Evolutionary conservation across 2,888 invertebrate species (phyloP).

Genomic region (Cryptus armator): DNA sequence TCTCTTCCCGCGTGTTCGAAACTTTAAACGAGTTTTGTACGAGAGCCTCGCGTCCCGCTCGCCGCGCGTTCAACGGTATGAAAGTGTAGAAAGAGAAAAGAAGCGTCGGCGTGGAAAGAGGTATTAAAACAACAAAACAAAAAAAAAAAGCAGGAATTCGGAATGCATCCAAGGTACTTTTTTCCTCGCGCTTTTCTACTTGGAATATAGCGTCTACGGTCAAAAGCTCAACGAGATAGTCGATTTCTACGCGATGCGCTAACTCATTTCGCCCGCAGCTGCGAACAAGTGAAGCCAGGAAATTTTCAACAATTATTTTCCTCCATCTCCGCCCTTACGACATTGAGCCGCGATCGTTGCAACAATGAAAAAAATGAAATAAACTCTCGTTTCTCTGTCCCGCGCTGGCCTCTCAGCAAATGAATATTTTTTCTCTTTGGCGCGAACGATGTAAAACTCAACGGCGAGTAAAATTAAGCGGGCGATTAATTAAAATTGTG

Average conservation of each 20-base stretch:
- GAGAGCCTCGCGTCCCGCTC: constrained; percentile 40
- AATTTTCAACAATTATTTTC: constrained; percentile 37
- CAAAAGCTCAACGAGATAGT: constrained; percentile 26
- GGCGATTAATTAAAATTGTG: constrained; percentile 26
- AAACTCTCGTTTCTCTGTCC: background rate
- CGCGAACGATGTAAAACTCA: background rate
- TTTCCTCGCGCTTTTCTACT: constrained; percentile 3
- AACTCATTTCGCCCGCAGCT: constrained; percentile 1
- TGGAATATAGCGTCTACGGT: constrained; percentile 19
- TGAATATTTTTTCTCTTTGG: constrained; percentile 2
- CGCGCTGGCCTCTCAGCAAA: background rate
- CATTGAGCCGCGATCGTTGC: background rate
- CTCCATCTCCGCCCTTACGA: background rate
- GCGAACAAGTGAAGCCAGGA: background rate
- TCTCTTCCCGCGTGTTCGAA: constrained; percentile 51
- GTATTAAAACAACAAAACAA: constrained; percentile 26
- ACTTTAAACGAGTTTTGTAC: constrained; percentile 68
- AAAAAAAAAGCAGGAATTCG: constrained; percentile 12
- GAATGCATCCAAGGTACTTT: constrained; percentile 28
- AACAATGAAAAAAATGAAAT: background rate
- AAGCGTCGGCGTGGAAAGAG: constrained; percentile 33
- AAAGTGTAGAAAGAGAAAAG: constrained; percentile 56
- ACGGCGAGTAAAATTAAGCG: background rate
- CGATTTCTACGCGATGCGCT: constrained; percentile 33
- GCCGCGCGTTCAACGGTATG: constrained; percentile 43